These are phyloP conservation scores for Microctenopoma stevenorrisi DNA, from an alignment of 2,797 vertebrate genomes.

Conservation along the genomic window DNA sequence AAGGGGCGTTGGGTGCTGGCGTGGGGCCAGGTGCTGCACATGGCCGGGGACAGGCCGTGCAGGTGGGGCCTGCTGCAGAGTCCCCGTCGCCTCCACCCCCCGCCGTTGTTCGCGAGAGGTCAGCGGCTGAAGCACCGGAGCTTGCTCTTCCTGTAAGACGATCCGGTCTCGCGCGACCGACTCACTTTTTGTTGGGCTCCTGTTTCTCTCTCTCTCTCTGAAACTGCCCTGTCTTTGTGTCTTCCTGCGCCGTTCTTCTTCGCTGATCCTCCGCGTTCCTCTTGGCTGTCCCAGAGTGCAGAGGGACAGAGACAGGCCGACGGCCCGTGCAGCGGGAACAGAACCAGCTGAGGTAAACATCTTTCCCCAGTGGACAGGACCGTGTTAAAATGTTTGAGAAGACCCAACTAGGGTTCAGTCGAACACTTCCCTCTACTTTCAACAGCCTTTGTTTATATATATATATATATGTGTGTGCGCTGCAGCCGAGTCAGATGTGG, in stretches of 20 bases:
- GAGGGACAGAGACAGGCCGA: slow-evolving; percentile 70
- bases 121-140: slow-evolving; percentile 84
- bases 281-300: slow-evolving; percentile 49
- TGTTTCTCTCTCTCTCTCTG: slow-evolving; percentile 26
- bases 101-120: slow-evolving; percentile 80
- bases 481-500: slow-evolving; percentile 57
- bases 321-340: slow-evolving; percentile 73
- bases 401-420: slow-evolving; percentile 59
- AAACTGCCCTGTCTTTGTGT: slow-evolving; percentile 23
- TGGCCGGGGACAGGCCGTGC: slow-evolving; percentile 82
- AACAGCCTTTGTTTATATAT: slow-evolving; percentile 70
- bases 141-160: slow-evolving; percentile 78
- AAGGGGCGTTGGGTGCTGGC: slow-evolving; percentile 90
- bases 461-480: slow-evolving; percentile 29
- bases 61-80: slow-evolving; percentile 79
- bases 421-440: slow-evolving; percentile 61
- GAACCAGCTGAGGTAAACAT: slow-evolving; percentile 84
- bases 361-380: slow-evolving; percentile 44
- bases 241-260: slow-evolving; percentile 22
- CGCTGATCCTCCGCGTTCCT: slow-evolving; percentile 42
- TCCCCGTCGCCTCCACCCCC: slow-evolving; percentile 55
- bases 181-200: slow-evolving; percentile 42
- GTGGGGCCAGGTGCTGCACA: slow-evolving; percentile 78
- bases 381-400: slow-evolving; percentile 65
- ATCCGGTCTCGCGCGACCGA: slow-evolving; percentile 61